Percentiles rank a stretch among this genome's conserved stretches.
Conservation (phyloP, 2,113 vertebrate genomes). For the Rynchops niger region DNA sequence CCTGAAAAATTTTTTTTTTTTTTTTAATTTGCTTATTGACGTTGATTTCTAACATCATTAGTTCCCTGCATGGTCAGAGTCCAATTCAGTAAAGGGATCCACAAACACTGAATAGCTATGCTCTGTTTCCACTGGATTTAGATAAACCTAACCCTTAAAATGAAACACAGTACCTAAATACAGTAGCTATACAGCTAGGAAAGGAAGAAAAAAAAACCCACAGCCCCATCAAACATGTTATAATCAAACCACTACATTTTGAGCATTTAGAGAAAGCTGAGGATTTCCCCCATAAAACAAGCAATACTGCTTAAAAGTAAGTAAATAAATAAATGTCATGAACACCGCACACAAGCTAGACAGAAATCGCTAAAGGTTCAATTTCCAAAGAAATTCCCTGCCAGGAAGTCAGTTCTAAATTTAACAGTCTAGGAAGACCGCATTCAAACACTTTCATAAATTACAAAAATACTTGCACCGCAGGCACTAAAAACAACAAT, state of each 20-base stretch:
- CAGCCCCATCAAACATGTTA: background rate
- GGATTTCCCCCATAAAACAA: background rate
- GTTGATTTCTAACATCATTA: background rate
- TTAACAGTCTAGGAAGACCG: conserved; percentile 45
- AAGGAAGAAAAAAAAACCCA: background rate
- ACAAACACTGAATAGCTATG: background rate
- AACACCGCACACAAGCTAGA: background rate
- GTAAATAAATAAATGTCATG: background rate
- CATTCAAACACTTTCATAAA: conserved; percentile 59
- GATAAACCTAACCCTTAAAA: background rate
- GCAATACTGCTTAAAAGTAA: background rate
- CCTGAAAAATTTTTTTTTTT: fast-evolving
- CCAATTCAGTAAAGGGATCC: background rate
- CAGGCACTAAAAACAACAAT: conserved; percentile 47
- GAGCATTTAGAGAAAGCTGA: background rate
- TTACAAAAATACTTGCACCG: conserved; percentile 51
- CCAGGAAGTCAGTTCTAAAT: conserved; percentile 50
- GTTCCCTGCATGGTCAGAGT: background rate
- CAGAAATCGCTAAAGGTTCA: conserved; percentile 27
- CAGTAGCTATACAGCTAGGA: background rate
- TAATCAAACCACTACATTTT: background rate
- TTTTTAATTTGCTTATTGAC: background rate
- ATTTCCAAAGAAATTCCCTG: conserved; percentile 45
- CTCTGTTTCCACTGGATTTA: background rate
- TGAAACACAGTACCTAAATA: background rate